These are phyloP conservation scores for Torymus tubicola DNA, from an alignment of 2,888 invertebrate genomes.

Conservation along the genomic window DNA sequence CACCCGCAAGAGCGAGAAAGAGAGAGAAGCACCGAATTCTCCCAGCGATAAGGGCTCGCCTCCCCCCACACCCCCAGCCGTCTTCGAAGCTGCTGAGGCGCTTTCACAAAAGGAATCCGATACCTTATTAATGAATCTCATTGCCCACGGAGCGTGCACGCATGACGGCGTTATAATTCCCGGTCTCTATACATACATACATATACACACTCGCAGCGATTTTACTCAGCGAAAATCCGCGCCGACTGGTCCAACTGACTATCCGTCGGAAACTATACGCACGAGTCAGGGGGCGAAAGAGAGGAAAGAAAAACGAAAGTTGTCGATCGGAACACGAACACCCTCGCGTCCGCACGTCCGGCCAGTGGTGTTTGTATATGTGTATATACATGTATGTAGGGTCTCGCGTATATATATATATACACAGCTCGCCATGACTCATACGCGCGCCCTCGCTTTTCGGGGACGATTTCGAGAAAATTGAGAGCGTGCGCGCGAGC, in stretches of 20 bases:
- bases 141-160: slow-evolving; percentile 53
- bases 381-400: slow-evolving; percentile 68
- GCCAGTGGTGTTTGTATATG: slow-evolving; percentile 61
- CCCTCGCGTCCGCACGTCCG: background rate
- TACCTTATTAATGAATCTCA: slow-evolving; percentile 63
- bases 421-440: slow-evolving; percentile 70
- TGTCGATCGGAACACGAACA: slow-evolving; percentile 65
- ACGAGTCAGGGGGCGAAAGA: too few relatives aligned
- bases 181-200: slow-evolving; percentile 19
- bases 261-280: too few relatives aligned
- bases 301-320: slow-evolving; percentile 70
- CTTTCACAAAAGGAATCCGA: slow-evolving; percentile 58
- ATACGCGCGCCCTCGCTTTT: slow-evolving; percentile 70
- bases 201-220: slow-evolving; percentile 62
- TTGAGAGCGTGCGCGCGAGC: slow-evolving; percentile 67
- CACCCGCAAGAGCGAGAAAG: slow-evolving; percentile 9
- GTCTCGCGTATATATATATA: slow-evolving; percentile 16
- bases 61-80: too few relatives aligned
- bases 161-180: slow-evolving; percentile 57
- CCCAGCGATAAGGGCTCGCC: slow-evolving; percentile 34
- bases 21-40: slow-evolving; percentile 31
- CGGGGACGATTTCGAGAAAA: slow-evolving; percentile 72
- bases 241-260: background rate
- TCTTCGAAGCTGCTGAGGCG: slow-evolving; percentile 11
- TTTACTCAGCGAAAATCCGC: slow-evolving; percentile 63